A percentile compares a stretch with the other conserved stretches of the same genome.
phyloP scores from a whole-genome alignment of 2,888 invertebrate genomes.

The Limnephilus lunatus region DNA sequence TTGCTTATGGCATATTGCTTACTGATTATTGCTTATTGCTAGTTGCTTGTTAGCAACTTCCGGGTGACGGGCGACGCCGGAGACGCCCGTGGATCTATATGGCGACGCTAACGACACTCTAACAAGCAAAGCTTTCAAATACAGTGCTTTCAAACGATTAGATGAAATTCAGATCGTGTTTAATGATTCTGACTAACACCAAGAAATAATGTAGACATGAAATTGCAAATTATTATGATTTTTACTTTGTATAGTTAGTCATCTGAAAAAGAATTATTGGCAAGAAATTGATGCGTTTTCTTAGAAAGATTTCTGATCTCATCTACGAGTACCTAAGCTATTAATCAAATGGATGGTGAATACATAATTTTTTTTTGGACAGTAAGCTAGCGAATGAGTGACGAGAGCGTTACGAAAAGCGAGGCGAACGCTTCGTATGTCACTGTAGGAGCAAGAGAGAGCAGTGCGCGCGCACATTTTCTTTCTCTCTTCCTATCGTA shows the following conservation, averaged over 20 bases:
- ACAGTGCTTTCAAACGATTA: background rate
- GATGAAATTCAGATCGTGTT: background rate
- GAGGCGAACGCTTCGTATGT: too few relatives aligned
- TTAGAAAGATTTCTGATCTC: background rate
- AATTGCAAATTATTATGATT: background rate
- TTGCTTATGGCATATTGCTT: background rate
- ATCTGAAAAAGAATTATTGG: background rate
- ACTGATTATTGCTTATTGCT: background rate
- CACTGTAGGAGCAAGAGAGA: too few relatives aligned
- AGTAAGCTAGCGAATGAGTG: background rate
- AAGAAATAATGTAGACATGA: background rate
- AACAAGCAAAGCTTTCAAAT: background rate
- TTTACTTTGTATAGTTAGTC: background rate
- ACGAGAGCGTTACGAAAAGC: too few relatives aligned
- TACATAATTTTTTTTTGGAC: background rate
- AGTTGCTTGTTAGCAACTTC: background rate
- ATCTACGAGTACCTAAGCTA: background rate
- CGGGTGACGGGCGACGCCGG: constrained; percentile 9
- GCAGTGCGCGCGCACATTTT: too few relatives aligned
- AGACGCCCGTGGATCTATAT: background rate
- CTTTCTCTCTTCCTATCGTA: too few relatives aligned
- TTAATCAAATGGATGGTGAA: background rate
- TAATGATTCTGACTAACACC: background rate
- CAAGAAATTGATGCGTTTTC: background rate
- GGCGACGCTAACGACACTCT: background rate